Evolutionary conservation across 2,797 vertebrate genomes (phyloP).

Genomic region (Danio choprae): DNA sequence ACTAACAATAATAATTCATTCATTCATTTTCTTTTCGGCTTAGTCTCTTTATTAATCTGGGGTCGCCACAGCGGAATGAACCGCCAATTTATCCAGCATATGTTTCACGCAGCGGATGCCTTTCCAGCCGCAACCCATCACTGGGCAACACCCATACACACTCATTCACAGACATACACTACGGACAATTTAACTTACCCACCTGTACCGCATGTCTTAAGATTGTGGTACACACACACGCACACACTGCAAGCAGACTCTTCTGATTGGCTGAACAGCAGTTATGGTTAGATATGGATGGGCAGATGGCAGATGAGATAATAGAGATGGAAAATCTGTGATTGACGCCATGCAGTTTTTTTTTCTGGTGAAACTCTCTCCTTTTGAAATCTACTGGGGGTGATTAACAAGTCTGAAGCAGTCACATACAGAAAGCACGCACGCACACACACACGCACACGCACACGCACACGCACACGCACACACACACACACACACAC

Average conservation of each 20-base stretch:
- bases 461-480: neutral
- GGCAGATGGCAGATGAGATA: conserved; percentile 31
- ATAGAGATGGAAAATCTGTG: conserved; percentile 27
- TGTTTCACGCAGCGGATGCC: no score
- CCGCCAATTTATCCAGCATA: no score
- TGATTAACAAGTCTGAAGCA: conserved; percentile 2
- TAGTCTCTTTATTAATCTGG: no score
- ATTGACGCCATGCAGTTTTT: neutral
- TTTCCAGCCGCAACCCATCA: no score
- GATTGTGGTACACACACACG: no score
- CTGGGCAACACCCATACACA: no score
- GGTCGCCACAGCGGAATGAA: no score
- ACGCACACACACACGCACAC: neutral
- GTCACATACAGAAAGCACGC: neutral
- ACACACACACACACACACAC: neutral
- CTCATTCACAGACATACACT: no score
- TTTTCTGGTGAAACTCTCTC: conserved; percentile 30
- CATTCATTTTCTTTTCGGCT: no score
- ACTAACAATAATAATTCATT: no score
- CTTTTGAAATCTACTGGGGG: conserved; percentile 23
- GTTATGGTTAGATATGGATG: conserved; percentile 1
- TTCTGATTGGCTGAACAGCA: neutral
- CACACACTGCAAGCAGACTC: neutral
- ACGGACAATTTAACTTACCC: no score
- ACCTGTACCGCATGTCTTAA: no score